Evolutionary conservation across 2,113 vertebrate genomes (phyloP).

Genomic region (Microtus montanus): DNA sequence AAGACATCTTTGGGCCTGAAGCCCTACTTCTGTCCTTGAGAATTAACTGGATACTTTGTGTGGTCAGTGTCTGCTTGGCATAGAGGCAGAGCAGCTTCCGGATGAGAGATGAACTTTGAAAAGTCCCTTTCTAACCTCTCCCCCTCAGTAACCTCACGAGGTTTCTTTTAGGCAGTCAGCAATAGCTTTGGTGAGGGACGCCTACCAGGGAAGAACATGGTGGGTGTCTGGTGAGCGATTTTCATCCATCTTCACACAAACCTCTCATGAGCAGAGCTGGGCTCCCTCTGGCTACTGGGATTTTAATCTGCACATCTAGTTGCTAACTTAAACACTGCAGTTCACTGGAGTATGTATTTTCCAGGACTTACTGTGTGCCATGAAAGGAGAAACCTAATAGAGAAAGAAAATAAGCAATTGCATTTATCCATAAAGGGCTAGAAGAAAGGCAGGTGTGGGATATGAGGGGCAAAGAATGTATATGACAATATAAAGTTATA

Average conservation of each 20-base stretch:
- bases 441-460: neutral
- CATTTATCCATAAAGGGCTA: neutral
- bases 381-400: neutral
- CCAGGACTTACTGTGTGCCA: neutral
- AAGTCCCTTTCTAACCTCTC: neutral
- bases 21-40: conserved; percentile 24
- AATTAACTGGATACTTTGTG: conserved; percentile 14
- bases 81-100: neutral
- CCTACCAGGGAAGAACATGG: neutral
- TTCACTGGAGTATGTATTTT: neutral
- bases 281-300: fast-evolving
- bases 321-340: fast-evolving
- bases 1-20: neutral
- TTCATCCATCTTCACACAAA: neutral
- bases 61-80: neutral
- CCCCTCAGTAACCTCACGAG: neutral
- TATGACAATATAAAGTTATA: neutral
- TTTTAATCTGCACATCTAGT: neutral
- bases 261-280: neutral
- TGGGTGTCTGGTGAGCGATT: neutral
- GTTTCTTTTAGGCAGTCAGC: neutral
- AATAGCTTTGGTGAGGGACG: neutral
- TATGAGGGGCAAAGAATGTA: neutral
- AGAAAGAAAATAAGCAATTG: neutral
- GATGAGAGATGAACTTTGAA: neutral